Base-by-base conservation (phyloP, 2,113 vertebrate species). In the Macaca mulatta region DNA sequence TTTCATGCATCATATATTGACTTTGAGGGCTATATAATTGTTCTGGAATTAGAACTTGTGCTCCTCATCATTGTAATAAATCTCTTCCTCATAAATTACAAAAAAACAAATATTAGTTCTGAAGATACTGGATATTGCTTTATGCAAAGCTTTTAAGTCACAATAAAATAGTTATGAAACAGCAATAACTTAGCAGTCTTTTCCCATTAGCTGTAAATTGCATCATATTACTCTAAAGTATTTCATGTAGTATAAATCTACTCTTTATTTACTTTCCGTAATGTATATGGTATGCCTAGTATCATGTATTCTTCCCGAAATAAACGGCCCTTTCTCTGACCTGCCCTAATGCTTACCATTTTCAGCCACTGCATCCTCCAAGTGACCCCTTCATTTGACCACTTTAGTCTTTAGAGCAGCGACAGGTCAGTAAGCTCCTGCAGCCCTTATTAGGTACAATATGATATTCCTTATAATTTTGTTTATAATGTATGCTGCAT, bases 61-160 rank as follows among this genome's bases (percentile, higher is more conserved):
- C 52, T 52, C 17, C 16, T 17, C 52, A 52, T 17, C 5, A 5
- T 17, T 18, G 16, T 52, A 52, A 52, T 52, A 52, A 52, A 52
- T 52, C 52, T 52, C 52, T 52, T 0, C 52, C 52, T 17, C 52
- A 52, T 52, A 52, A 17, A 52, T 18, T 52, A 50, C 48, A 50
- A 4, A 14, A 48, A 50, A 14, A 14, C 48, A 50, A 50, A 50
- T 50, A 50, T 50, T 50, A 55, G 18, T 61, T 72, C 30, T 38
- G 45, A 82, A 84, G 25, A 59, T 61, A 14, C 10, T 30, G 72
- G 70, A 70, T 48, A 79, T 27, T 55, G 3, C 83, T 93, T 96
- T 25, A 50, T 35, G 30, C 38, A 94, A 90, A 96, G 45, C 40
- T 88, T 81, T 94, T 38, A 78, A 83, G 64, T 94, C 50, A 72